Evolutionary conservation across 2,797 vertebrate species (phyloP).

Genomic region (Notamacropus eugenii): DNA sequence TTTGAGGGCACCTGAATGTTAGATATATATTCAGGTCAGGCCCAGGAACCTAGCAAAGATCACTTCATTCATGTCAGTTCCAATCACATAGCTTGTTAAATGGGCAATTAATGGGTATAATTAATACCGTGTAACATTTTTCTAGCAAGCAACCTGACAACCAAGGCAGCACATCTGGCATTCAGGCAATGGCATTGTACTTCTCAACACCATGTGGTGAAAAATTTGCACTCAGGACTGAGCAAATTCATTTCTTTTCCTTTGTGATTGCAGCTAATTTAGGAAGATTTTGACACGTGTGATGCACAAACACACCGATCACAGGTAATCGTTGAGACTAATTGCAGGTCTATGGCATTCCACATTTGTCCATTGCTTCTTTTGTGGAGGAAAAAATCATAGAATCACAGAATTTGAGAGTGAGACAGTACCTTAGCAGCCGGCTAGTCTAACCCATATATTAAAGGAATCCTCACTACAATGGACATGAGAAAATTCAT

Average conservation of each 20-base stretch:
- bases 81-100: slow-evolving; percentile 62
- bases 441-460: not conserved
- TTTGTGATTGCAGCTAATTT: slow-evolving; percentile 71
- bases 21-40: slow-evolving; percentile 44
- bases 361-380: slow-evolving; percentile 55
- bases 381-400: slow-evolving; percentile 38
- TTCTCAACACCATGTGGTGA: slow-evolving; percentile 55
- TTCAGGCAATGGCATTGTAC: slow-evolving; percentile 52
- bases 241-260: slow-evolving; percentile 60
- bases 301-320: slow-evolving; percentile 63
- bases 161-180: slow-evolving; percentile 23
- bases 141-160: slow-evolving; percentile 61
- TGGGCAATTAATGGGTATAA: slow-evolving; percentile 67
- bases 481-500: not conserved
- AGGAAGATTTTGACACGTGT: slow-evolving; percentile 54
- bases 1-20: not conserved
- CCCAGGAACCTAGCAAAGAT: slow-evolving; percentile 64
- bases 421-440: not conserved
- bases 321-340: slow-evolving; percentile 65
- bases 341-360: slow-evolving; percentile 53
- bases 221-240: slow-evolving; percentile 60
- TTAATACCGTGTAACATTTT: slow-evolving; percentile 64
- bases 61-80: slow-evolving; percentile 55
- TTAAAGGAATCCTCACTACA: not conserved
- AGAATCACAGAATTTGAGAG: not conserved